Evolutionary conservation across 1,140 invertebrate genomes (phyloP), one percentile per base, ranked within the genome.

Genomic region (Eriosoma lanigerum): DNA sequence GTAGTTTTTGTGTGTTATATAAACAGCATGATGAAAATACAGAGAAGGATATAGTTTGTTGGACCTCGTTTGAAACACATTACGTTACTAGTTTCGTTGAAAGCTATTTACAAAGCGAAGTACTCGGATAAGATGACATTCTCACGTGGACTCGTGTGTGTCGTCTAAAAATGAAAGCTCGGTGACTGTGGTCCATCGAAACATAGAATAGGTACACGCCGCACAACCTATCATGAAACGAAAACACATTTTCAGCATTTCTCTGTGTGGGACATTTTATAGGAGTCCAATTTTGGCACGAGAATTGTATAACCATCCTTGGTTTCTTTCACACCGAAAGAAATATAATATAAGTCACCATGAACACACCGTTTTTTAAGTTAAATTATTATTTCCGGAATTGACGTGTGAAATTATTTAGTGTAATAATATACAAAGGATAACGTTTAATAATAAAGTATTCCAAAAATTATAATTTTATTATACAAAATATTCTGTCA

Each of bases 211-310:
- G 1, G 1, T 48, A 10, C 13, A 19, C n/a, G n/a, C 13, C 38
- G 21, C 13, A 68, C 66, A 17, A 13, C 48, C 68, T 24, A 38
- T 38, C 32, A 8, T 29, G 26, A 72, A 29, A 29, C 46, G 26
- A 32, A 72, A 72, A 72, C 24, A n/a, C 48, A 3, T 52, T 72
- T 52, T 72, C 66, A 68, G 66, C 38, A 13, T 68, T 68, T 68
- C 24, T 52, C 52, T 1, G 46, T 6, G 4, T 15, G 0, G 46
- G 15, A 52, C 24, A 15, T 72, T 72, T 72, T 72, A 52, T 72
- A 52, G 68, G 24, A 72, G 24, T 29, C 26, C 24, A 19, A n/a
- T 52, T 24, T 52, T 68, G 68, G 46, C 68, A 52, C 24, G 46
- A 50, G 17, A 29, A 52, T 72, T 72, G 52, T 70, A 70, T 29